Base-by-base conservation (phyloP, 2,113 vertebrate genomes). In the Tachysurus fulvidraco region DNA sequence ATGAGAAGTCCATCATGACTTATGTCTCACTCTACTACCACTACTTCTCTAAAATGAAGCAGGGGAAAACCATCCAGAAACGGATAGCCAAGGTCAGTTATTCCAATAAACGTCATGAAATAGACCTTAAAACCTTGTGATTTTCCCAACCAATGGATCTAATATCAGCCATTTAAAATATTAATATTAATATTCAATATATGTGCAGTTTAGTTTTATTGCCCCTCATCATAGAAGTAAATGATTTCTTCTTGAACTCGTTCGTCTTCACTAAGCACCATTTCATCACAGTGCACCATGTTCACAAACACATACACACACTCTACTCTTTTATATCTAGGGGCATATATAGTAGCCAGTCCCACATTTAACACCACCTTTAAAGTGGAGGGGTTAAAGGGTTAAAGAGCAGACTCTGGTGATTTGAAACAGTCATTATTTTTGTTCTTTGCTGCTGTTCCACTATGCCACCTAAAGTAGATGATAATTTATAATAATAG, bases 1-100 rank as follows among this genome's bases (percentile, higher is more conserved):
- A 98, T 3, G 97, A 98, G 91, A 94, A 93, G 88, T 98, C 97
- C 90, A 94, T 98, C 92, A 98, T 98, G 97, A 98, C 97, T 91
- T 98, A 97, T 0, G 92, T 98, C 87, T 98, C 97, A 0, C 94
- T 97, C 83, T 99, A 96, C 92, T 98, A 97, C 89, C 96, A 97
- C 91, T 95, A 95, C 90, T 97, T 98, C 94, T 97, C 96, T 90
- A 96, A 88, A 88, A 91, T 97, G 93, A 96, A 94, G 89, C 96
- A 96, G 89, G 96, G 92, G 0, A 96, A 96, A 90, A 99, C 96
- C 0, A 86, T 94, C 78, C 96, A 97, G 92, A 98, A 96, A 89
- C 95, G 96, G 65, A 93, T 98, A 13, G 23, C 91, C 10, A 98
- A 97, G 95, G 97, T 98, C 80, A 91, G 93, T 90, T 12, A 0